Percentiles rank a stretch among this genome's conserved stretches.
phyloP scores from a whole-genome alignment of 2,888 invertebrate genomes.

The Vanessa cardui region DNA sequence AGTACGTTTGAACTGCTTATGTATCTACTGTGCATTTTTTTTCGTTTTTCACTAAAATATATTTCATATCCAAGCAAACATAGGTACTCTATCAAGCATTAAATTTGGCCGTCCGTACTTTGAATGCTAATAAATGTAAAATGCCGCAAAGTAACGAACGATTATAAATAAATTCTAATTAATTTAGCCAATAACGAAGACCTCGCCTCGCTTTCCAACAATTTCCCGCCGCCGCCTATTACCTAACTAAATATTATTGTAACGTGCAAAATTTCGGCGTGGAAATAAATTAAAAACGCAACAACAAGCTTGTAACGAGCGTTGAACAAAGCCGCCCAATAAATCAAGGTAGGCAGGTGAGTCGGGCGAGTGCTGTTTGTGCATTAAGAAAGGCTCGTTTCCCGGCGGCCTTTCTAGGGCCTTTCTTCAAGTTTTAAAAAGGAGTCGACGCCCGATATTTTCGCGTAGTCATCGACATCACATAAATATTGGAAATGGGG shows the following conservation, averaged over 20 bases:
- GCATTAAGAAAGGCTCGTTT: conserved; percentile 80
- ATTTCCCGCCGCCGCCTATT: conserved; percentile 56
- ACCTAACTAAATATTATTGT: conserved; percentile 73
- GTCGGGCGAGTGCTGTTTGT: conserved; percentile 76
- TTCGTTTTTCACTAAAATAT: too few species aligned
- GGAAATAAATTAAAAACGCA: conserved; percentile 83
- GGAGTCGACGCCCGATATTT: conserved; percentile 81
- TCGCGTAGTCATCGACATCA: conserved; percentile 82
- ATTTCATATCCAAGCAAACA: too few species aligned
- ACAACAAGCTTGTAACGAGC: conserved; percentile 81
- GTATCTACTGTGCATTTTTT: too few species aligned
- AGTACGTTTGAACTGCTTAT: too few species aligned
- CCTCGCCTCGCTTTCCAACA: conserved; percentile 30
- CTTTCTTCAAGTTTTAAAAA: conserved; percentile 82
- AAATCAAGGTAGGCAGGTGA: conserved; percentile 80
- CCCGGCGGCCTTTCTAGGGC: conserved; percentile 77
- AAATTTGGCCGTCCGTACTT: too few species aligned
- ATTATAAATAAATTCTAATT: conserved; percentile 8
- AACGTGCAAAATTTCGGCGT: conserved; percentile 71
- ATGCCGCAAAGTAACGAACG: neutral
- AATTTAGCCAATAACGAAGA: conserved; percentile 16
- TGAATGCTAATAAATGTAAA: neutral
- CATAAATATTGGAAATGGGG: conserved; percentile 83
- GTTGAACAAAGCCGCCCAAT: conserved; percentile 79
- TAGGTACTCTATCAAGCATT: too few species aligned